Conservation (phyloP, 2,113 vertebrate species). For the Athene cunicularia region DNA sequence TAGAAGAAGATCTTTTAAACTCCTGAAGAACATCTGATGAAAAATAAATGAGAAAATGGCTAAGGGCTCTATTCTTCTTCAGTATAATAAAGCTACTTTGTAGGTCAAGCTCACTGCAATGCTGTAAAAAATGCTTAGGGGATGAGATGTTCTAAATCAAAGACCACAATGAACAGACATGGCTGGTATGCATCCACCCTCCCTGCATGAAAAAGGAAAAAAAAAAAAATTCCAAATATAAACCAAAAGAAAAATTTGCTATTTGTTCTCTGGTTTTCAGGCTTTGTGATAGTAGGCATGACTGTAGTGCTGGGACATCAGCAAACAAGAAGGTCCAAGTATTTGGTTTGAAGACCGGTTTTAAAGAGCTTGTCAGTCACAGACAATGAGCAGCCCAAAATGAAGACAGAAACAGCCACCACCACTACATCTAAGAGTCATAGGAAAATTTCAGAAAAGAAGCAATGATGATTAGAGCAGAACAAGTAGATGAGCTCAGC, state of each 20-base stretch:
- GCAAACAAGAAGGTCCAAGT: neutral
- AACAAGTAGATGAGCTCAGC: neutral
- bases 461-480: neutral
- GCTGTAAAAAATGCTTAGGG: neutral
- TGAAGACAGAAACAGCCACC: neutral
- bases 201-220: neutral
- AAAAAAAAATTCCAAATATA: neutral
- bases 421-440: neutral
- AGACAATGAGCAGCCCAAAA: neutral
- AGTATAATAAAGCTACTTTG: neutral
- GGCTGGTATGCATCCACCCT: neutral
- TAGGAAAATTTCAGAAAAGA: neutral
- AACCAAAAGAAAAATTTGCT: neutral
- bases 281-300: neutral
- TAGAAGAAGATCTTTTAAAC: neutral
- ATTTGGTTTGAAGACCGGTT: neutral
- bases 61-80: neutral
- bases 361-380: neutral
- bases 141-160: neutral
- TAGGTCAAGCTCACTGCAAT: neutral
- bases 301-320: too few species aligned
- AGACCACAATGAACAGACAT: neutral
- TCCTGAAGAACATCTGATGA: neutral
- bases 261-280: neutral
- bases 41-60: neutral